Conservation (phyloP, 2,888 invertebrate species). For the Chironomus tentans region DNA sequence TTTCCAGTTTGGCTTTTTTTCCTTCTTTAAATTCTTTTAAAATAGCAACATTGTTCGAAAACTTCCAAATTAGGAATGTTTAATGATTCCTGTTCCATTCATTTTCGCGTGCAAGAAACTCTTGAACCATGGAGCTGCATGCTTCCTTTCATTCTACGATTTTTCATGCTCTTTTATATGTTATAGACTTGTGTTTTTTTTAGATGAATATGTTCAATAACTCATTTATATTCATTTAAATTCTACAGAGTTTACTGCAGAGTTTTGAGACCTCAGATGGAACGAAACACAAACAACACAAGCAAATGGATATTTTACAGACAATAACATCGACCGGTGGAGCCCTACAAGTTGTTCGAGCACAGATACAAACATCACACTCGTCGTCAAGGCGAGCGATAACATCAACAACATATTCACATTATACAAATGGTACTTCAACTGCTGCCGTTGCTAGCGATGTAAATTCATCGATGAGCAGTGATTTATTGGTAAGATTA, state of each 20-base stretch:
- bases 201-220: background rate
- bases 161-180: background rate
- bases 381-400: constrained; percentile 35
- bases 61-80: background rate
- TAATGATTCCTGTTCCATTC: background rate
- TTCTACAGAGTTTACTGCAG: constrained; percentile 41
- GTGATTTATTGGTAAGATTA: constrained; percentile 24
- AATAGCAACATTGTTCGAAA: background rate
- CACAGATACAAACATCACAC: constrained; percentile 43
- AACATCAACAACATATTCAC: constrained; percentile 23
- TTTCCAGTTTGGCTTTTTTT: background rate
- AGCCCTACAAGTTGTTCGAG: constrained; percentile 61
- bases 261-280: constrained; percentile 43
- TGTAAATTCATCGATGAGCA: background rate
- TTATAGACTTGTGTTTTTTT: background rate
- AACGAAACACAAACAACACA: constrained; percentile 41
- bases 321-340: constrained; percentile 56
- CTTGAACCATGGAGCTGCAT: background rate
- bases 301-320: constrained; percentile 59
- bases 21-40: background rate
- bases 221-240: constrained; percentile 23
- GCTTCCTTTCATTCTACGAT: no score
- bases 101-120: background rate
- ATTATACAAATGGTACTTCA: background rate
- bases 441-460: background rate